Percentiles rank a stretch among this genome's conserved stretches.
Evolutionary conservation across 1,140 invertebrate species (phyloP).

Genomic region (Cecropterus lyciades): DNA sequence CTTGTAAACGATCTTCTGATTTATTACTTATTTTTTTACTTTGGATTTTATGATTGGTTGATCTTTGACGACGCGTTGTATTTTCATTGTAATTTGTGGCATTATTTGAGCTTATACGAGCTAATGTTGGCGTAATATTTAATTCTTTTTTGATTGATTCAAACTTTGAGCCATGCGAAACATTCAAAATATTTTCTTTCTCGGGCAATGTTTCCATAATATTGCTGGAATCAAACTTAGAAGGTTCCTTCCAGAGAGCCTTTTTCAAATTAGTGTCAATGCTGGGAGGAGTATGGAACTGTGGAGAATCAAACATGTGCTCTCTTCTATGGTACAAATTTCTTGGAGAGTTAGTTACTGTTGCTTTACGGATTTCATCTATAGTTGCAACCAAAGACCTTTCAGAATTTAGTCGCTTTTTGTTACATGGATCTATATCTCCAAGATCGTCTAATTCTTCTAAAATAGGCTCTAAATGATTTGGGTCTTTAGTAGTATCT

Average conservation of each 20-base stretch:
- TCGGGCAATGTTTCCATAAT: conserved; percentile 75
- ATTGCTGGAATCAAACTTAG: conserved; percentile 71
- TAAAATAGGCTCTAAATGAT: conserved; percentile 85
- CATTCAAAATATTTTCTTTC: conserved; percentile 70
- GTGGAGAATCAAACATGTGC: conserved; percentile 83
- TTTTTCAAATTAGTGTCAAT: conserved; percentile 71
- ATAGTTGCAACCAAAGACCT: conserved; percentile 87
- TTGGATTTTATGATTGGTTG: conserved; percentile 52
- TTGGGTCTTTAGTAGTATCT: conserved; percentile 83
- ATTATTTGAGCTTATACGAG: conserved; percentile 45
- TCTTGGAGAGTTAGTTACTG: conserved; percentile 85
- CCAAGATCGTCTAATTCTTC: conserved; percentile 85
- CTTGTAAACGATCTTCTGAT: conserved; percentile 57
- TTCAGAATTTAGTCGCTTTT: conserved; percentile 80
- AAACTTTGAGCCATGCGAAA: conserved; percentile 57
- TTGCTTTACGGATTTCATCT: conserved; percentile 86
- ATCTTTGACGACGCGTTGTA: conserved; percentile 55
- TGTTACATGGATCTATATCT: conserved; percentile 69
- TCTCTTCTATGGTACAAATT: conserved; percentile 85
- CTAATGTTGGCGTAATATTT: conserved; percentile 43
- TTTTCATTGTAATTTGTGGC: conserved; percentile 51
- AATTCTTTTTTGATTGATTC: conserved; percentile 55
- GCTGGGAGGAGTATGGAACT: conserved; percentile 72
- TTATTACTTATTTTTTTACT: conserved; percentile 60
- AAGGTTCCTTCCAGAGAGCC: conserved; percentile 80